Conservation (phyloP, 2,113 vertebrate genomes). For the Hydropotes inermis region DNA sequence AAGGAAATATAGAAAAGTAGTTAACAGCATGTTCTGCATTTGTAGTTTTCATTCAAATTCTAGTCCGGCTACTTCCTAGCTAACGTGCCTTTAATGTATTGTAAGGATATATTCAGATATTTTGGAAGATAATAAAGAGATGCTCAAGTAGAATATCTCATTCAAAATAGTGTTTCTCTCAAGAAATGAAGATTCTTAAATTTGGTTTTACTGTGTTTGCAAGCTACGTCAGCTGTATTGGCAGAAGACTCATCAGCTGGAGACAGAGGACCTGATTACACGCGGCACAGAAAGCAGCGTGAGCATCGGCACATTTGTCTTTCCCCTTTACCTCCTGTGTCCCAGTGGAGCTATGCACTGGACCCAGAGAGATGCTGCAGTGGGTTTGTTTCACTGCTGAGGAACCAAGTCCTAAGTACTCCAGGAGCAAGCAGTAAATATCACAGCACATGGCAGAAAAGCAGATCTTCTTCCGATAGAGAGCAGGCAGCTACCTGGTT, state of each 20-base stretch:
- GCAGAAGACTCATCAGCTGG: neutral
- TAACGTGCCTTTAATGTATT: neutral
- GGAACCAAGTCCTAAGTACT: neutral
- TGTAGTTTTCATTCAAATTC: neutral
- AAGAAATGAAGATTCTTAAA: neutral
- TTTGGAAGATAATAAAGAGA: neutral
- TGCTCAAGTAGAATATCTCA: neutral
- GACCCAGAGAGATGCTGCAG: neutral
- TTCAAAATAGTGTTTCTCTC: neutral
- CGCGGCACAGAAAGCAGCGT: neutral
- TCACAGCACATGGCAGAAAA: neutral
- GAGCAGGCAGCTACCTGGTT: neutral
- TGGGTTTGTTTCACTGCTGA: neutral
- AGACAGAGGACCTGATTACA: neutral
- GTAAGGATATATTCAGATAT: neutral
- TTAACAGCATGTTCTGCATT: neutral
- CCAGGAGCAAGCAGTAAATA: neutral
- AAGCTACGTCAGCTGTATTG: neutral
- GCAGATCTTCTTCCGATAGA: neutral
- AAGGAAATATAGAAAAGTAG: neutral
- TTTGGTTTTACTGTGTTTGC: neutral
- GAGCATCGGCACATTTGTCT: neutral
- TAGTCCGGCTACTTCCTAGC: neutral
- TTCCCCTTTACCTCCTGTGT: neutral
- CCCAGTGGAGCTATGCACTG: neutral